Conservation (phyloP, 2,888 invertebrate genomes). For the Lasioglossum figueresi region DNA sequence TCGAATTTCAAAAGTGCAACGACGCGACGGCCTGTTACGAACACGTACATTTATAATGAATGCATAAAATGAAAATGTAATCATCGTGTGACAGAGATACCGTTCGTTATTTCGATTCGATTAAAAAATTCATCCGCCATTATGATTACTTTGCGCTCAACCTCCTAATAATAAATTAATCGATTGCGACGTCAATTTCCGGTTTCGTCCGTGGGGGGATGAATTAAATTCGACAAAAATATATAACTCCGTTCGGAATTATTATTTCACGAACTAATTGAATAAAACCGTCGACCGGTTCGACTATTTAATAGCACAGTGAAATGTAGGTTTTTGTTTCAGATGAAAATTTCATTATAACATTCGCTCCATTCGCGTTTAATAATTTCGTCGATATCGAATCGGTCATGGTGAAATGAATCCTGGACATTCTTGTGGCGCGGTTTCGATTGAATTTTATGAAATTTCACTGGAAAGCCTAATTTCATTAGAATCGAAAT, state of each 20-base stretch:
- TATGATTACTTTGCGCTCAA: background rate
- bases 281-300: background rate
- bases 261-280: background rate
- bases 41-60: background rate
- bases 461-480: background rate
- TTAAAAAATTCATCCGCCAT: background rate
- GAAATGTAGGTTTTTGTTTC: background rate
- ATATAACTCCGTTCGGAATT: background rate
- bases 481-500: background rate
- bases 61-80: background rate
- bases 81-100: background rate
- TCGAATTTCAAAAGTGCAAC: background rate
- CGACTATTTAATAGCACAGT: background rate
- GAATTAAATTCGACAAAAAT: constrained; percentile 7
- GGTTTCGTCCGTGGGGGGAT: background rate
- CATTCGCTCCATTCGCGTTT: background rate
- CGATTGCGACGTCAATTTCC: background rate
- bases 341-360: background rate
- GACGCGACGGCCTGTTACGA: background rate
- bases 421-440: background rate
- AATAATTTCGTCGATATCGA: background rate
- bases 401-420: background rate
- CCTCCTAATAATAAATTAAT: constrained; percentile 3
- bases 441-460: background rate
- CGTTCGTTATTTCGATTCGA: background rate